Evolutionary conservation across 2,113 vertebrate species (phyloP), one percentile per base, ranked within the genome.

Genomic region (Calyptomena viridis): DNA sequence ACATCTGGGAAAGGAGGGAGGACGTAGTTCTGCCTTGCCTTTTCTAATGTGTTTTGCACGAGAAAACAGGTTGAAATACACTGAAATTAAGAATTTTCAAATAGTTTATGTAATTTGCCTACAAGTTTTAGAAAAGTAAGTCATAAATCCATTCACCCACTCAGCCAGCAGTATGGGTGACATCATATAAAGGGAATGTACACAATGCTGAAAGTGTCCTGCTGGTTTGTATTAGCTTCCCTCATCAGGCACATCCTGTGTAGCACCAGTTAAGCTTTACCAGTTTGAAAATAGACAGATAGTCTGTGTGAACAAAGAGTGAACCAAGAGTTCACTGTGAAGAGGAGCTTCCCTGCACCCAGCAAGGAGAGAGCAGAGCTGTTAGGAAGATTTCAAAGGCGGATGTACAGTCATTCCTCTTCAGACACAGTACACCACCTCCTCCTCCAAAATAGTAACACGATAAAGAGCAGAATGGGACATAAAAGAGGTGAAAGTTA

Each of bases 191-290:
- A 80, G 93, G 76, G 95, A 98, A 97, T 96, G 96, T 94, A 94
- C 95, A 95, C 80, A 87, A 67, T 63, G 73, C 74, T 53, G 7
- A 53, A 88, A 63, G 79, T 52, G 62, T 95, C 81, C 96, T 94
- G 94, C 96, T 98, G 97, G 93, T 97, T 96, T 95, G 86, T 87
- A 87, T 97, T 97, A 97, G 59, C 69, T 78, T 72, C 78, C 47
- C 64, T 90, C 56, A 44, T 73, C 85, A 94, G 93, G 76, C 74
- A 79, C 85, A 87, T 92, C 91, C 83, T 67, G 30, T 18, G 58
- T 25, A 84, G 91, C 79, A 40, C 56, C 68, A 76, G 58, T 76
- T 72, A 75, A 75, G 87, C 76, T 91, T 81, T 69, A 81, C 88
- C 63, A 35, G 64, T 62, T 60, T 81, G 82, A 80, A 95, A 94